Conservation (phyloP, 2,888 invertebrate genomes). For the Cryptocephalus moraei region DNA sequence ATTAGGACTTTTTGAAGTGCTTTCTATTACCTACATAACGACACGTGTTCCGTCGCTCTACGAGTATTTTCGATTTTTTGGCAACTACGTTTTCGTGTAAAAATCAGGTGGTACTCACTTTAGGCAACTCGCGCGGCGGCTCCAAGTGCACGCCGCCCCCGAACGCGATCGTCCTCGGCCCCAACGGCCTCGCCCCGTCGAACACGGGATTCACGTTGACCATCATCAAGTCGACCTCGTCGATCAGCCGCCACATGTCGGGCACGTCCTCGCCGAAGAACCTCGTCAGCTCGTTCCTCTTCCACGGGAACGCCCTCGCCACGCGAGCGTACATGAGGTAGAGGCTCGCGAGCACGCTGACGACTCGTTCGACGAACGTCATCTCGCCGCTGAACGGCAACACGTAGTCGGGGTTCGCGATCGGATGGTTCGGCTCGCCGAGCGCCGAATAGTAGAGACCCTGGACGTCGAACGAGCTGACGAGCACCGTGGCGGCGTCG, state of each 20-base stretch:
- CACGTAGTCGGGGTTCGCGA: constrained; percentile 15
- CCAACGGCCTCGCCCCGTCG: constrained; percentile 21
- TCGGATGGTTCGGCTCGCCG: constrained; percentile 18
- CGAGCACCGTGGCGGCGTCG: constrained; percentile 16
- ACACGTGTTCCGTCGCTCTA: no score
- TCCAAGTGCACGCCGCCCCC: constrained; percentile 25
- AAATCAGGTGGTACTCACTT: constrained; percentile 17
- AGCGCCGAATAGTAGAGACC: constrained; percentile 7
- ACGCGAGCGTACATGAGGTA: constrained; percentile 1
- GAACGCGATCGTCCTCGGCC: constrained; percentile 25
- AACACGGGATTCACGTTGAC: constrained; percentile 26
- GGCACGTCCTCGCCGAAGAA: constrained; percentile 22
- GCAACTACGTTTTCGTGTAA: no score
- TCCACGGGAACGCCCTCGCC: constrained; percentile 1
- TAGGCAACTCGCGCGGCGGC: constrained; percentile 16
- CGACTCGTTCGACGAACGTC: constrained; percentile 29
- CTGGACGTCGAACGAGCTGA: constrained; percentile 15
- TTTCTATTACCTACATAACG: no score
- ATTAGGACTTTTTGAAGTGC: no score
- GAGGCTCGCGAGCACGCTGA: constrained; percentile 9
- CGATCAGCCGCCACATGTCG: constrained; percentile 16
- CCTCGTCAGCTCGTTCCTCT: constrained; percentile 8
- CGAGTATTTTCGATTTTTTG: no score
- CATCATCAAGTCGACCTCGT: constrained; percentile 24
- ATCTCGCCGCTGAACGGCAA: constrained; percentile 18